Base-by-base conservation (phyloP, 2,888 invertebrate species). In the Slavum lentiscoides region DNA sequence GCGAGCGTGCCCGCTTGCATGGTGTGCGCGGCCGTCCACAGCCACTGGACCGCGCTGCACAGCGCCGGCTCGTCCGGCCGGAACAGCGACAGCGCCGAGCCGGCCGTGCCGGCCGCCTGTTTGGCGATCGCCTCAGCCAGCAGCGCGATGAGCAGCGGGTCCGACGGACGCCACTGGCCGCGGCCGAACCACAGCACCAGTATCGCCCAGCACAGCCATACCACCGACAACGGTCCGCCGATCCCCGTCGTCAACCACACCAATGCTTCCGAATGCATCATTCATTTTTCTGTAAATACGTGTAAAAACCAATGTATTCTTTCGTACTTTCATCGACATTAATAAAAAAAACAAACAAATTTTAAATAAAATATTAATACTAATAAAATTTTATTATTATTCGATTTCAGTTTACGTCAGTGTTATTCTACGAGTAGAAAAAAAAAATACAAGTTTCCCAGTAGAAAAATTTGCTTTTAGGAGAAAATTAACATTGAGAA, bases 1-100 rank as follows among this genome's bases (percentile, higher is more conserved):
- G 88, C 87, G 70, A 89, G 84, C 21, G 88, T 87, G 82, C 87
- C 87, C 5, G 89, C 88, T 84, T 89, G 89, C 82, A 89, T 88
- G 1, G 89, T 88, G 83, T 89, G 88, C 30, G 88, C 85, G 2
- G 89, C 87, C 70, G 88, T 88, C 84, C 88, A 87, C 23, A 88
- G 85, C 88, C 89, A 89, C 19, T 88, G 86, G 58, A 88, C 85
- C 30, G 86, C 85, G 70, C 87, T 87, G 85, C 89, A 89, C 83
- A 87, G 86, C 64, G 87, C 86, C 74, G 85, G 17, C 69, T 86
- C 86, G n/a, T 85, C 84, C 55, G 86, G 87, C 74, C 86, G 85
- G 69, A 87, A 85, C 74, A 87, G 85, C 49, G 86, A 83, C 19
- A 88, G 85, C 81, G 87, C 86, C 0, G 87, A 85, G 84, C 87